A percentile compares a stretch with the other conserved stretches of the same genome.
Conservation (phyloP, 2,113 vertebrate genomes). For the Entomyzon cyanotis region DNA sequence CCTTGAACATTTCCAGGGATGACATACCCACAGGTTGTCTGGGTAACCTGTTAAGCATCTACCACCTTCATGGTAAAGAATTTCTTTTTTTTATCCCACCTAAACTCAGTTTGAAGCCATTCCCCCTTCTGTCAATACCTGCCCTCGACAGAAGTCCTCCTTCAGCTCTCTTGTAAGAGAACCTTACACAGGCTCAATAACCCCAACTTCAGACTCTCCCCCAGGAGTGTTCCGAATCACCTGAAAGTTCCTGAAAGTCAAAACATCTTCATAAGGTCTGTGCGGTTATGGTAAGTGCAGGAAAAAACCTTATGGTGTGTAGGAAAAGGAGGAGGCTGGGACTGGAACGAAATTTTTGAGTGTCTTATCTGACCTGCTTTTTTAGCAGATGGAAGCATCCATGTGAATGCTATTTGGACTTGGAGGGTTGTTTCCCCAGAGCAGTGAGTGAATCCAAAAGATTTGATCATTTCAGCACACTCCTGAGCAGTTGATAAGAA, state of each 20-base stretch:
- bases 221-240: not conserved
- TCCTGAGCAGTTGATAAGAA: not conserved
- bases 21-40: too few relatives aligned
- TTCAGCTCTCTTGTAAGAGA: not conserved
- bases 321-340: not conserved
- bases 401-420: fast-evolving
- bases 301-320: fast-evolving
- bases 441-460: not conserved
- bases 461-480: not conserved
- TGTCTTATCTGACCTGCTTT: not conserved
- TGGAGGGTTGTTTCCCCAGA: not conserved
- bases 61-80: not conserved
- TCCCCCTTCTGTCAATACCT: not conserved
- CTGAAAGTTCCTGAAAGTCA: not conserved
- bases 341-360: not conserved
- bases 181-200: not conserved
- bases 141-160: not conserved
- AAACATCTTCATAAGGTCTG: fast-evolving
- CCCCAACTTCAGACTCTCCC: not conserved
- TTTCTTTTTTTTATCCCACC: not conserved
- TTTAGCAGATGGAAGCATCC: not conserved
- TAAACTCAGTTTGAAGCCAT: not conserved
- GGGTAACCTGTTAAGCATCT: too few relatives aligned
- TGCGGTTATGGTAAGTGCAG: not conserved
- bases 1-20: not conserved